These are phyloP conservation scores for Apolygus lucorum DNA, from an alignment of 1,140 invertebrate species.

Conservation along the genomic window DNA sequence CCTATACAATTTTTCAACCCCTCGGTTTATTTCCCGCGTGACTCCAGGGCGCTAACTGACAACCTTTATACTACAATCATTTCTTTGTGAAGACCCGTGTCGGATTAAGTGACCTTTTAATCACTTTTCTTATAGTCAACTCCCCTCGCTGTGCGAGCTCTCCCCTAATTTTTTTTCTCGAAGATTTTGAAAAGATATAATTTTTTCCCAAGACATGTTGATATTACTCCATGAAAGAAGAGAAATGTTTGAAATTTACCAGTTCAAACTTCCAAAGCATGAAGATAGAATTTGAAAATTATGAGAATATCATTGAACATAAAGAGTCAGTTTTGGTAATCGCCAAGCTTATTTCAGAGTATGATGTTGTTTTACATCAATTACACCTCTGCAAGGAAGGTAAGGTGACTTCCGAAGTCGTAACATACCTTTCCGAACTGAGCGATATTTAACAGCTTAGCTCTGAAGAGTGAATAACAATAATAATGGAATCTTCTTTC, in stretches of 20 bases:
- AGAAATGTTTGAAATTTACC: neutral
- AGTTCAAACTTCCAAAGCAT: neutral
- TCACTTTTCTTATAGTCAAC: neutral
- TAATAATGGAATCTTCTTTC: too few species aligned
- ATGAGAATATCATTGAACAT: neutral
- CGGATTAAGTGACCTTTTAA: constrained; percentile 13
- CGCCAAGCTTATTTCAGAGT: too few species aligned
- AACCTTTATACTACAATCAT: neutral
- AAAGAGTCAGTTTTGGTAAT: too few species aligned
- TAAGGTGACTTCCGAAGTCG: too few species aligned
- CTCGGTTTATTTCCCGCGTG: neutral
- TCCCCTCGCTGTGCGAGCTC: neutral
- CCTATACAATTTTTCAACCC: neutral
- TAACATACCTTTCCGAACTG: too few species aligned
- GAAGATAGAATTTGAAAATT: neutral
- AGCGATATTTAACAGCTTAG: too few species aligned
- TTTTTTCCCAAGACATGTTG: neutral
- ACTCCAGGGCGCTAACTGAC: neutral
- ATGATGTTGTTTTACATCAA: too few species aligned
- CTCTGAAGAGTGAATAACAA: too few species aligned
- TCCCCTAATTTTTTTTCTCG: neutral
- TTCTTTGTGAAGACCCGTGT: neutral
- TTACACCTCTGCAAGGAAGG: too few species aligned
- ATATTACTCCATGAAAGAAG: neutral
- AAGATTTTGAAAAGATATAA: neutral